Percentiles rank a stretch among this genome's conserved stretches.
Evolutionary conservation across 2,113 vertebrate species (phyloP).

Genomic region (Paratilapia polleni): DNA sequence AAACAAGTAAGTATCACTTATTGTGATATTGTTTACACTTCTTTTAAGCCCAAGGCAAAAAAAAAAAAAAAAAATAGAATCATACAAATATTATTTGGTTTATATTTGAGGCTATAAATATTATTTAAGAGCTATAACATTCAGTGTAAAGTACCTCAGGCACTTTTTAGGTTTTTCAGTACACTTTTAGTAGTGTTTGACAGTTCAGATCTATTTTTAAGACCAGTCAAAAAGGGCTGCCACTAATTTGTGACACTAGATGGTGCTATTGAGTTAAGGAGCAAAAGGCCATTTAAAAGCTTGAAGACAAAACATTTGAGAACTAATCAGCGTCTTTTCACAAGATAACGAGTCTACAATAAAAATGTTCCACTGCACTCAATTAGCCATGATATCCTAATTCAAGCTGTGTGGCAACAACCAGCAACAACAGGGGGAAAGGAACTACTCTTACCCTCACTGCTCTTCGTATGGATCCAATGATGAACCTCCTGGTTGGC

Average conservation of each 20-base stretch:
- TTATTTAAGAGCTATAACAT: no score
- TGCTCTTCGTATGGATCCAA: slow-evolving; percentile 89
- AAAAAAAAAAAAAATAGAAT: no score
- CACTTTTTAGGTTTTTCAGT: no score
- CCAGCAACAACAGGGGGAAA: accelerated
- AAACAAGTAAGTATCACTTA: not conserved
- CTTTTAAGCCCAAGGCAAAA: no score
- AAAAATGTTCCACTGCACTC: not conserved
- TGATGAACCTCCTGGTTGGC: slow-evolving; percentile 67
- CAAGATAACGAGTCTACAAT: not conserved
- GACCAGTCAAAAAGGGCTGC: not conserved
- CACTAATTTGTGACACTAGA: slow-evolving; percentile 44
- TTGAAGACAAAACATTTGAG: not conserved
- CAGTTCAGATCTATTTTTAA: not conserved
- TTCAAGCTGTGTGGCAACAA: not conserved
- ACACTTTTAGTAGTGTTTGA: not conserved
- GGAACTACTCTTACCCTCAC: slow-evolving; percentile 83
- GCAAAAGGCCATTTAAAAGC: not conserved
- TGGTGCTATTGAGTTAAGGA: slow-evolving; percentile 23
- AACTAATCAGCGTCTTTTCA: not conserved
- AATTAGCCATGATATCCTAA: not conserved
- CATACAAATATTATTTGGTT: no score
- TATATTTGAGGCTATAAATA: no score
- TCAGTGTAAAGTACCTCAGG: no score
- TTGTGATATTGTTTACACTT: accelerated